phyloP scores from a whole-genome alignment of 2,888 invertebrate genomes.

The Apotomis betuletana region DNA sequence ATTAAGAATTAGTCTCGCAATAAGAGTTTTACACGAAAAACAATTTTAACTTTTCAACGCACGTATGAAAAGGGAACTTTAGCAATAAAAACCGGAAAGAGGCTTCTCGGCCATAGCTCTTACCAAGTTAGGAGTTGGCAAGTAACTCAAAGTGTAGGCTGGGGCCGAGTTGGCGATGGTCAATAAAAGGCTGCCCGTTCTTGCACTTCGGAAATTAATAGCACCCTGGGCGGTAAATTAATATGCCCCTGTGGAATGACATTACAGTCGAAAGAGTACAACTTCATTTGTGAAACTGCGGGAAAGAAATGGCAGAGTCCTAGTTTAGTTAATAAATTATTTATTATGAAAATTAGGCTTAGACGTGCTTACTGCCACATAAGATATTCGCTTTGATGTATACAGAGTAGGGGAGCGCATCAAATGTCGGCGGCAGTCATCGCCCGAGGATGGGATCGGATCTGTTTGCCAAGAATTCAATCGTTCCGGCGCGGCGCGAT shows the following conservation, averaged over 20 bases:
- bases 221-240: constrained; percentile 7
- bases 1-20: constrained; percentile 13
- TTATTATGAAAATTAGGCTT: too few relatives aligned
- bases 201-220: constrained; percentile 18
- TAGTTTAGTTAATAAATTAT: too few relatives aligned
- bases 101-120: constrained; percentile 70
- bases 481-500: constrained; percentile 44
- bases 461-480: constrained; percentile 72
- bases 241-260: neutral
- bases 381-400: constrained; percentile 42
- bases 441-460: constrained; percentile 45
- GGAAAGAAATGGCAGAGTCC: too few relatives aligned
- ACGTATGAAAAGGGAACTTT: constrained; percentile 75
- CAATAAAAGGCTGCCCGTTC: constrained; percentile 63
- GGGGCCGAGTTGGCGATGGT: constrained; percentile 71
- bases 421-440: constrained; percentile 40
- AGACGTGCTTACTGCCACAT: neutral
- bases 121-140: constrained; percentile 63
- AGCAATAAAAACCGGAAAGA: constrained; percentile 76
- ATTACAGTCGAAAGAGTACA: too few relatives aligned
- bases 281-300: too few relatives aligned
- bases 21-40: constrained; percentile 49
- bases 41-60: constrained; percentile 66
- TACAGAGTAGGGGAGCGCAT: constrained; percentile 40
- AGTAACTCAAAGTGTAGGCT: constrained; percentile 73